Evolutionary conservation across 2,797 vertebrate genomes (phyloP).

Genomic region (Danio aesculapii): DNA sequence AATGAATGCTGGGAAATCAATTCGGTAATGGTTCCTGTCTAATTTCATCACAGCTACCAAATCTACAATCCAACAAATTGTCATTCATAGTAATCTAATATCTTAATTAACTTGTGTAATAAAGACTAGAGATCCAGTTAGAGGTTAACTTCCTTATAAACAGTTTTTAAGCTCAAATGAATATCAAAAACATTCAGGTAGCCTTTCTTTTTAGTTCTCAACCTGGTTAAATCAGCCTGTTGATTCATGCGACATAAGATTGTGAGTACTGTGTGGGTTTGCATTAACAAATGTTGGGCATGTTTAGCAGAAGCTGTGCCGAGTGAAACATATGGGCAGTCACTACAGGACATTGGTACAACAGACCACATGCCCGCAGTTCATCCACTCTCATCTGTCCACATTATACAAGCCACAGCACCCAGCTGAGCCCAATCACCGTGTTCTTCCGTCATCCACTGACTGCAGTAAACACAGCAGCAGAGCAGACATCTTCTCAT

Average conservation of each 20-base stretch:
- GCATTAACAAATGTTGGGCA: not conserved
- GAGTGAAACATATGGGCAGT: constrained; percentile 57
- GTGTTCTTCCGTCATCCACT: constrained; percentile 40
- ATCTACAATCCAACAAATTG: constrained; percentile 5
- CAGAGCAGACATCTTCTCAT: too few species aligned
- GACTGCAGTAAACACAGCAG: not conserved
- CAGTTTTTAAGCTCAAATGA: too few species aligned
- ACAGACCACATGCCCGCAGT: constrained; percentile 46
- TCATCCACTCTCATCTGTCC: constrained; percentile 53
- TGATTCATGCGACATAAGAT: constrained; percentile 9
- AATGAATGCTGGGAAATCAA: too few species aligned
- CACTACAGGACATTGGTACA: constrained; percentile 52
- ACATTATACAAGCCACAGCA: constrained; percentile 42
- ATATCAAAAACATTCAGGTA: not conserved
- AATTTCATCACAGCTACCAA: not conserved
- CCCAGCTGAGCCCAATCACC: constrained; percentile 36
- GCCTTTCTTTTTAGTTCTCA: not conserved
- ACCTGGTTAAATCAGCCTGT: not conserved
- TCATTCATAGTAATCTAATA: not conserved
- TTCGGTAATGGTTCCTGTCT: not conserved
- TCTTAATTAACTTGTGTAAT: not conserved
- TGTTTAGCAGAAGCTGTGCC: constrained; percentile 26
- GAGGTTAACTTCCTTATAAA: too few species aligned
- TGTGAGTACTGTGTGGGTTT: constrained; percentile 26
- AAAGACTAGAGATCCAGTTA: not conserved